Evolutionary conservation across 2,888 invertebrate genomes (phyloP), one percentile per base, ranked within the genome.

Genomic region (Erynnis tages): DNA sequence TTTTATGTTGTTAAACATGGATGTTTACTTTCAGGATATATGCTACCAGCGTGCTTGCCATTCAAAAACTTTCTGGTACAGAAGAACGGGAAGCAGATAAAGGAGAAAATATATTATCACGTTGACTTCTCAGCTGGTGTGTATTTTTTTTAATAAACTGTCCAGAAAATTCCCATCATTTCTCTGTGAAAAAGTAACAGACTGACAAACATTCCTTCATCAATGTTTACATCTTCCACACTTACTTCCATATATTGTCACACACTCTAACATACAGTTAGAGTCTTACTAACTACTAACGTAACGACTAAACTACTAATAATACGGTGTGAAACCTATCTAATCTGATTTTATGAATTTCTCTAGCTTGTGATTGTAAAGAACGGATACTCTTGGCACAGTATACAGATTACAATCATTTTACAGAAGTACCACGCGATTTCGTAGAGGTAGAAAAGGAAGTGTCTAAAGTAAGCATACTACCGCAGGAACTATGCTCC

Each of bases 11-110:
- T n/a, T n/a, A n/a, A n/a, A n/a, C n/a, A n/a, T n/a, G n/a, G n/a
- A n/a, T n/a, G 4, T 25, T 54, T 47, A 6, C 23, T 69, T 73
- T 46, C 63, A 84, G 85, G 49, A n/a, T 87, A 85, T 54, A 80
- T 87, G 78, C 29, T 86, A 1, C 86, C 87, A 1, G 81, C 69
- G 0, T 87, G 87, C 53, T 57, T 87, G 21, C 87, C 87, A 0
- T 80, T 80, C 56, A 78, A 76, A 46, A 67, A 86, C 47, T 80
- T 70, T 45, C 27, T 83, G 0, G 8, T 71, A 0, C 59, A 61
- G 2, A 70, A 58, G 8, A 55, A 52, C 2, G 73, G 75, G 0
- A 72, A 57, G 13, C 62, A 67, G 27, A 66, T 58, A 0, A 67
- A 53, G 1, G 66, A 69, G 0, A 67, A 55, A 17, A 38, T 85